Base-by-base conservation (phyloP, 2,113 vertebrate genomes). In the Mesoclemmys tuberculata region DNA sequence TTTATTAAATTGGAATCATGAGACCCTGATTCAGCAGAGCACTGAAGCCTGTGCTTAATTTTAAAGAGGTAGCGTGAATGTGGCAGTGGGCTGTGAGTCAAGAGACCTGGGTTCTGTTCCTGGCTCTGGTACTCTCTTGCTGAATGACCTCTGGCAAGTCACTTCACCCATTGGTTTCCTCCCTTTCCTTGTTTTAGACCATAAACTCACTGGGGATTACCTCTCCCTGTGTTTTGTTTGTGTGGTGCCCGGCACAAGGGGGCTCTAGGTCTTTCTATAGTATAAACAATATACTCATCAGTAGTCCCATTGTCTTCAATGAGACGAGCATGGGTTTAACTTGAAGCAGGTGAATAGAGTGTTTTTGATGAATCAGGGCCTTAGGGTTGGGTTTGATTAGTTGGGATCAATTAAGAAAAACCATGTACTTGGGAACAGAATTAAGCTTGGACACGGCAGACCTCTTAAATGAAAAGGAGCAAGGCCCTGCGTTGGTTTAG, bases 401-500 rank as follows among this genome's bases (percentile, higher is more conserved):
- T 21, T 85, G 90, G 88, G 79, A 85, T 85, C 49, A 29, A 41
- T 61, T 54, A 90, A 95, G 84, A 94, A 93, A 96, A 75, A 26
- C 79, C 81, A 84, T 51, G 24, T 58, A 71, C 87, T 89, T 83
- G 93, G 92, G 93, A 88, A 75, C 58, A 93, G 93, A 91, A 87
- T 14, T 58, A 74, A 95, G 85, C 51, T 21, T 27, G 68, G 55
- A 80, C 87, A 55, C 90, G 96, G 95, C 68, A 94, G 93, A 93
- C 27, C 84, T 58, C 44, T 93, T 96, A 81, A 88, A 89, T 58
- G 21, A 68, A 55, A 41, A 97, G 84, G 51, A 81, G 80, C 21
- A 74, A 54, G 83, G n/a, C 11, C 84, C 13, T 19, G 16, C 49
- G 10, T 79, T 93, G 90, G 61, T 71, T 91, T 87, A 78, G 38